phyloP scores from a whole-genome alignment of 1,140 invertebrate species.

The Atta texana region DNA sequence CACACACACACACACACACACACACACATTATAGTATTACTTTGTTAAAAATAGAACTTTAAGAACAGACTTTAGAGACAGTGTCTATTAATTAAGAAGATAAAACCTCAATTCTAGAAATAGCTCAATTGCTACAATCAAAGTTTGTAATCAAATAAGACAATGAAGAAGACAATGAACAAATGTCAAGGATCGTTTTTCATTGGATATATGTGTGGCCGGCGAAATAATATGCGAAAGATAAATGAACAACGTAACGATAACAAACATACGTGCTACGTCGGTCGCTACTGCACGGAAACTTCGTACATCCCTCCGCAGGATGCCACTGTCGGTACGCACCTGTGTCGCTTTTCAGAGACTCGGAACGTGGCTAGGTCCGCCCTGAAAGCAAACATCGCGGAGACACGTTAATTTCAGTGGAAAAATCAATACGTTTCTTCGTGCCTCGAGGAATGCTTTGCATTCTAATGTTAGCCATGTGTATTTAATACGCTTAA shows the following conservation, averaged over 20 bases:
- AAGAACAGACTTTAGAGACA: background rate
- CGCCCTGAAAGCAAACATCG: conserved; percentile 68
- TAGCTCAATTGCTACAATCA: background rate
- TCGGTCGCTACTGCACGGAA: conserved; percentile 53
- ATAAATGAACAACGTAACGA: conserved; percentile 48
- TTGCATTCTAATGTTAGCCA: background rate
- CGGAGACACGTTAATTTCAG: conserved; percentile 50
- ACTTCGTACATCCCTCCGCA: conserved; percentile 66
- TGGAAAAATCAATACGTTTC: conserved; percentile 26
- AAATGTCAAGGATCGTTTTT: background rate
- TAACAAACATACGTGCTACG: conserved; percentile 68
- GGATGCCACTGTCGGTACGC: conserved; percentile 68
- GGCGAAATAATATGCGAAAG: conserved; percentile 24
- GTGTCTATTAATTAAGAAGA: background rate
- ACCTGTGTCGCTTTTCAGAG: conserved; percentile 66
- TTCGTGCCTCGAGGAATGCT: conserved; percentile 4
- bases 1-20: too few relatives aligned
- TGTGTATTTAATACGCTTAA: background rate
- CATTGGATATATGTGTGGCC: background rate
- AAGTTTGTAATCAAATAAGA: background rate
- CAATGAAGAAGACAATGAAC: background rate
- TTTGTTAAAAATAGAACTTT: background rate
- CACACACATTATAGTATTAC: background rate
- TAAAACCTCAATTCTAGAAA: background rate
- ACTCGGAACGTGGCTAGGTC: conserved; percentile 49